Evolutionary conservation across 2,113 vertebrate genomes (phyloP).

Genomic region (Xenopus tropicalis): DNA sequence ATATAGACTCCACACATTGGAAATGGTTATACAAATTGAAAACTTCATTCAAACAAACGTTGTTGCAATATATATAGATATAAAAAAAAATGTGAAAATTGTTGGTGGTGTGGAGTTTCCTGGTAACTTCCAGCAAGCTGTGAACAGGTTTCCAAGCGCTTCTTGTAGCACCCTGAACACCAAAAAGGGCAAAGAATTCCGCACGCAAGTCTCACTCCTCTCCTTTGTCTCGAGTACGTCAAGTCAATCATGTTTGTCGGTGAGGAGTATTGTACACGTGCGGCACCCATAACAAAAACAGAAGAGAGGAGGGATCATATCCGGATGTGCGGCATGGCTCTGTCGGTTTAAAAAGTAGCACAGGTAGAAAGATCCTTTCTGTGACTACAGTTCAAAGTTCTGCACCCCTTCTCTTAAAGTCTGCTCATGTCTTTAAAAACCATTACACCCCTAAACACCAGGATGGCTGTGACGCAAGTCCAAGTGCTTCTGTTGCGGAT

Average conservation of each 20-base stretch:
- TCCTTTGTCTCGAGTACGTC: neutral
- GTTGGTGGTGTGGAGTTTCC: conserved; percentile 11
- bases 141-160: neutral
- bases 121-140: neutral
- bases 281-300: conserved; percentile 18
- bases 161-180: neutral
- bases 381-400: neutral
- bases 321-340: conserved; percentile 4
- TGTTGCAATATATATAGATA: conserved; percentile 36
- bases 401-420: conserved; percentile 5
- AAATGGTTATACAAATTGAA: conserved; percentile 8
- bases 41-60: conserved; percentile 5
- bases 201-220: neutral
- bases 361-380: neutral
- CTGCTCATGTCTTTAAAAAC: conserved; percentile 20
- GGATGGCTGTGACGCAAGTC: conserved; percentile 8
- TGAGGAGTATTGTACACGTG: neutral
- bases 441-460: conserved; percentile 1
- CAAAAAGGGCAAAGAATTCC: neutral
- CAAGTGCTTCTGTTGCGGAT: conserved; percentile 35
- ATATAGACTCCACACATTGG: conserved; percentile 15
- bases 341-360: conserved; percentile 24
- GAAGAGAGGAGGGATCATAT: neutral
- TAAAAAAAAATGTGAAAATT: conserved; percentile 12
- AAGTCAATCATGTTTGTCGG: neutral